Evolutionary conservation across 2,113 vertebrate genomes (phyloP).

Genomic region (Oreocharis arfaki): DNA sequence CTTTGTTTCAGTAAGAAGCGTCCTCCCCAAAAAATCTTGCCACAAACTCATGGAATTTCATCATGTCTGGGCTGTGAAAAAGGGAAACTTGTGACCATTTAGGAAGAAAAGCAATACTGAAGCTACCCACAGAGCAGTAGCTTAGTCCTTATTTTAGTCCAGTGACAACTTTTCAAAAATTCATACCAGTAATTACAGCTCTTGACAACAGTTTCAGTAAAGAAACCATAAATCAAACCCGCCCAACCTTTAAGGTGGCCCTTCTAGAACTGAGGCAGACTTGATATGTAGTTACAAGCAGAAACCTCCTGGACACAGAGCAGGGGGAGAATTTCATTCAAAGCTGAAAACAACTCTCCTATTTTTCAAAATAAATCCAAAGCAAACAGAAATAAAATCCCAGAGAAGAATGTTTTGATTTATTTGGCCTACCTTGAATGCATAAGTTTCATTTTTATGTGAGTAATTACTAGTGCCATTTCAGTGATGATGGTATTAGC

Average conservation of each 20-base stretch:
- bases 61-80: background rate
- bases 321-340: background rate
- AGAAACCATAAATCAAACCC: constrained; percentile 4
- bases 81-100: background rate
- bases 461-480: background rate
- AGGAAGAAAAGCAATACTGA: background rate
- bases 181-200: background rate
- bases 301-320: background rate
- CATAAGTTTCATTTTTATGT: background rate
- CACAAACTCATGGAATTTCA: background rate
- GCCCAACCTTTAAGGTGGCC: background rate
- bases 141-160: background rate
- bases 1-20: background rate
- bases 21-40: background rate
- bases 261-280: background rate
- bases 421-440: background rate
- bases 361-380: background rate
- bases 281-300: background rate
- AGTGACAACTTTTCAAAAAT: background rate
- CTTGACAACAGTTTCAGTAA: background rate
- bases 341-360: background rate
- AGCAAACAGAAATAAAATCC: background rate
- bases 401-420: background rate
- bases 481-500: background rate
- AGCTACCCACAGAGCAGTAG: background rate